Base-by-base conservation (phyloP, 2,113 vertebrate genomes). In the Petromus typicus region DNA sequence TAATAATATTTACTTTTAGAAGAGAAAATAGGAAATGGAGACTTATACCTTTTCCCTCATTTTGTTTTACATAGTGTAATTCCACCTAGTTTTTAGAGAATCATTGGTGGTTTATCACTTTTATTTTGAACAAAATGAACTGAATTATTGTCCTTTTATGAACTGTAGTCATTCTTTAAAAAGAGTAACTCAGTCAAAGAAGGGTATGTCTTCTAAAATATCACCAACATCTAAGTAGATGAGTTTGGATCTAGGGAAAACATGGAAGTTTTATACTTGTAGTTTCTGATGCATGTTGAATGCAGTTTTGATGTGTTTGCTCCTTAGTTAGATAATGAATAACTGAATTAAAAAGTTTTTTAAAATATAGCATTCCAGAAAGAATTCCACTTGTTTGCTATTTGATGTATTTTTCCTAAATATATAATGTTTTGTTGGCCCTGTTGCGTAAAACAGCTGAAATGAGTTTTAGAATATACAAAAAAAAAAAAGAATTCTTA, bases 351-450 rank as follows among this genome's bases (percentile, higher is more conserved):
- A 79, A 81, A 93, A 67, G 61, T 54, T 90, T 69, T 45, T 17
- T 43, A 85, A n/a, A 93, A 90, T 92, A 7, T 75, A 61, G 78
- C 87, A 73, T 66, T 73, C 13, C 11, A 94, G 56, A 94, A 96
- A 89, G 1, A 67, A 61, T 92, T 90, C 34, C 86, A 87, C 25
- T 16, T 67, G 30, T 91, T 94, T 66, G 1, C 11, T 75, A 78
- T 96, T 48, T 94, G 22, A 57, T 86, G 1, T 80, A 23, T 90
- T 91, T 48, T 85, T 91, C 43, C 69, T 91, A 96, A 86, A 75
- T n/a, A 32, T 69, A 17, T 25, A 27, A 9, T 34, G 27, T 86
- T 90, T 90, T 84, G 22, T 80, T 82, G 54, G 4, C 13, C 64
- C 89, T 73, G 32, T 61, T 84, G 78, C 73, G 37, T 89, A 13